phyloP scores from a whole-genome alignment of 2,888 invertebrate species.

The Callyntrura sp. region DNA sequence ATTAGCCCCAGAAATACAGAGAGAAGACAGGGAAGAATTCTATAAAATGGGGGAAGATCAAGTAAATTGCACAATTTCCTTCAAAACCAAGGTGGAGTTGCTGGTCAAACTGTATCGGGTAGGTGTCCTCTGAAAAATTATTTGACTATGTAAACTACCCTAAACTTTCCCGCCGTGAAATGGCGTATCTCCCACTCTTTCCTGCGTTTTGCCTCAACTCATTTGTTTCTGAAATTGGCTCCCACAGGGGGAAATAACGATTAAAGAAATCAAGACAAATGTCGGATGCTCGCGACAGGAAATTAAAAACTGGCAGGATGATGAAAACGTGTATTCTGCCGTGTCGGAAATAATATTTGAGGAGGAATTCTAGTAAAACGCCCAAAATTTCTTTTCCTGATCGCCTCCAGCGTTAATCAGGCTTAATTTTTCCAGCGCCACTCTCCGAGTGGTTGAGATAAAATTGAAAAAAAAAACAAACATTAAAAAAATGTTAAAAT shows the following conservation, averaged over 20 bases:
- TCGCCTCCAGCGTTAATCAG: too few species aligned
- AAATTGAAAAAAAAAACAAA: too few species aligned
- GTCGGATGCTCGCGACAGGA: conserved; percentile 13
- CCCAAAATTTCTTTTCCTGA: too few species aligned
- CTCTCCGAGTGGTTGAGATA: too few species aligned
- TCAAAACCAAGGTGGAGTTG: conserved; percentile 59
- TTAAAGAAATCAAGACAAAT: conserved; percentile 14
- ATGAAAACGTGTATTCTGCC: conserved; percentile 58
- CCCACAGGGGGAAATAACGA: conserved; percentile 44
- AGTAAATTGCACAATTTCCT: background rate
- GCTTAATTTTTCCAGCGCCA: too few species aligned
- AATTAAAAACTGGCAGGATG: conserved; percentile 54
- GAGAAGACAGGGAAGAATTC: too few species aligned
- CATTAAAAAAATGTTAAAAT: too few species aligned
- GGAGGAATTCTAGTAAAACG: conserved; percentile 67
- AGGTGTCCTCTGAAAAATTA: too few species aligned
- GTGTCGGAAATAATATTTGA: conserved; percentile 64
- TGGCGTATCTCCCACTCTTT: background rate
- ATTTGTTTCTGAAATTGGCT: background rate
- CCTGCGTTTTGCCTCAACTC: too few species aligned
- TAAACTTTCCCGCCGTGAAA: too few species aligned
- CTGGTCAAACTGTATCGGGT: conserved; percentile 51
- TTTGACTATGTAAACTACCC: too few species aligned
- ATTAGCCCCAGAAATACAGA: too few species aligned
- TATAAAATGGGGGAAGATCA: background rate